Evolutionary conservation across 2,888 invertebrate genomes (phyloP).

Genomic region (Notodromas monacha): DNA sequence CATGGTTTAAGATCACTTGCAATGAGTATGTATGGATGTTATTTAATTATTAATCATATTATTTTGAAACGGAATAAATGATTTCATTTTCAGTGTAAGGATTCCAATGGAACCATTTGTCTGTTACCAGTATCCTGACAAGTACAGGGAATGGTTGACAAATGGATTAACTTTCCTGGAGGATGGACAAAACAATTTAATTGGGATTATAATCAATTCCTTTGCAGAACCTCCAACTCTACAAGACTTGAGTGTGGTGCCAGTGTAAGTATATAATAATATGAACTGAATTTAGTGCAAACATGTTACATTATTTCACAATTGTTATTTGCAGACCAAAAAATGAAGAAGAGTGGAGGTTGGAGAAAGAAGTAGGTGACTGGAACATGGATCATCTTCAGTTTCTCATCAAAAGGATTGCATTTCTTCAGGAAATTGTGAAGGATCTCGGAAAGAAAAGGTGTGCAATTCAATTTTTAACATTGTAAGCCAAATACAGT

Average conservation of each 20-base stretch:
- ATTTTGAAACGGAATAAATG: conserved; percentile 4
- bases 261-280: conserved; percentile 4
- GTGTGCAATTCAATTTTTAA: conserved; percentile 1
- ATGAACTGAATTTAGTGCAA: conserved; percentile 4
- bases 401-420: conserved; percentile 4
- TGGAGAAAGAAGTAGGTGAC: conserved; percentile 4
- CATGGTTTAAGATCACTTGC: not conserved
- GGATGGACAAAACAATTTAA: conserved; percentile 4
- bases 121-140: conserved; percentile 1
- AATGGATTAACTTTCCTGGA: conserved; percentile 4
- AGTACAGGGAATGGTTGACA: conserved; percentile 4
- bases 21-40: conserved; percentile 1
- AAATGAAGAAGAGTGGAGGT: conserved; percentile 4
- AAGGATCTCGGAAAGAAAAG: conserved; percentile 1
- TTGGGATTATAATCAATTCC: conserved; percentile 2
- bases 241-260: conserved; percentile 1
- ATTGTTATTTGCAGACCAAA: conserved; percentile 1
- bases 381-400: conserved; percentile 2
- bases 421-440: conserved; percentile 2
- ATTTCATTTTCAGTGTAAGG: conserved; percentile 4
- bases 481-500: not conserved
- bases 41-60: not conserved
- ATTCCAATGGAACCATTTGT: conserved; percentile 4
- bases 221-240: conserved; percentile 2
- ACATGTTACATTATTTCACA: conserved; percentile 1